Evolutionary conservation across 2,113 vertebrate genomes (phyloP).

Genomic region (Notechis scutatus): DNA sequence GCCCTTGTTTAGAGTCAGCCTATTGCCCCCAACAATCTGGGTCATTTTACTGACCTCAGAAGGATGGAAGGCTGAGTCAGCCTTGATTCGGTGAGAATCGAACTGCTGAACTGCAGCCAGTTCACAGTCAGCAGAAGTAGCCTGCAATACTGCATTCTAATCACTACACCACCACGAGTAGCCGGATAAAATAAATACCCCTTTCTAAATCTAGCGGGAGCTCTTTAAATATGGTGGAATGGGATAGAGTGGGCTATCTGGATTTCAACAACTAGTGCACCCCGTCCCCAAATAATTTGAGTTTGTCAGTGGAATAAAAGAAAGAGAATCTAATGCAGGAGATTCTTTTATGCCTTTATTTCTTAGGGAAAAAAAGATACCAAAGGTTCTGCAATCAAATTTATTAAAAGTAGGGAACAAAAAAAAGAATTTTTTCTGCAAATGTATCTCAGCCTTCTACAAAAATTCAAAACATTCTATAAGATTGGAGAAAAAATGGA

Average conservation of each 20-base stretch:
- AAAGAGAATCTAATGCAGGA: background rate
- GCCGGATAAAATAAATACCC: slow-evolving; percentile 21
- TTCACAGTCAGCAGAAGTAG: too few species aligned
- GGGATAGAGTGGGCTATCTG: background rate
- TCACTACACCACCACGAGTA: too few species aligned
- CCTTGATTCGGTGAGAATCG: too few species aligned
- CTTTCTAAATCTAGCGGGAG: background rate
- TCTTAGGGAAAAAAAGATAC: background rate
- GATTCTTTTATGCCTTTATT: background rate
- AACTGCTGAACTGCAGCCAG: too few species aligned
- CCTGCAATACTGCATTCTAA: too few species aligned
- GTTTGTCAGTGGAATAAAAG: background rate
- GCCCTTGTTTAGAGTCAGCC: too few species aligned
- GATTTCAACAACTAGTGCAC: background rate
- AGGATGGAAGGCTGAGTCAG: too few species aligned
- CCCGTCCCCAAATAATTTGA: background rate
- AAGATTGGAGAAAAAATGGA: background rate
- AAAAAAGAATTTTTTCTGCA: background rate
- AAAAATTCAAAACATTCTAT: background rate
- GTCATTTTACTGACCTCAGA: too few species aligned
- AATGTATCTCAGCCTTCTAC: background rate
- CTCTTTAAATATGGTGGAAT: background rate
- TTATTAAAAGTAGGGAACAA: background rate
- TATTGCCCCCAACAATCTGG: too few species aligned
- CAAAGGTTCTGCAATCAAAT: background rate